Evolutionary conservation across 2,113 vertebrate species (phyloP), one percentile per base, ranked within the genome.

Genomic region (Corythornis cristatus): DNA sequence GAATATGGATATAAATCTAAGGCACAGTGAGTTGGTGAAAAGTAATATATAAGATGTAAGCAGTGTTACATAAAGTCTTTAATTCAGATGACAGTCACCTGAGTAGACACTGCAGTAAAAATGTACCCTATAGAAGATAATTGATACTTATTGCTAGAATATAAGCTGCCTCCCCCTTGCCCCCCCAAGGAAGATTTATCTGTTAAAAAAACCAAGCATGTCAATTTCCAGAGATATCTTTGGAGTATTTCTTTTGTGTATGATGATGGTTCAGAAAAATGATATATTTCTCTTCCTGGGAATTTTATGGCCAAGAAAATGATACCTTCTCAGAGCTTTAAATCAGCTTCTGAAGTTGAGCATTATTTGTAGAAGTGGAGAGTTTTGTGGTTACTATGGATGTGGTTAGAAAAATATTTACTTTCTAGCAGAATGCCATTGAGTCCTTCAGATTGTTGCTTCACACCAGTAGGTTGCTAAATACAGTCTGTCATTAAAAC

Each of bases 371-470:
- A 73, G 33, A 85, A 66, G 84, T 56, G 35, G 48, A 86, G 66
- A 84, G 68, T 92, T 90, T 86, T 89, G 78, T 84, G 86, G 94
- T 96, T 96, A 81, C 93, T 81, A 66, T 96, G 92, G 92, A 76
- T 83, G 45, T 75, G 33, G 81, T 89, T 89, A 67, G 75, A 90
- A 72, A 94, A 95, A 90, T 93, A 88, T 89, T 94, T 93, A 50
- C 93, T 89, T 95, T 95, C 51, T 86, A 77, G 33, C 45, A 64
- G 4, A 26, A 85, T 60, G 29, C 40, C 57, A 83, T 48, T 77
- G 78, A 74, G 89, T 84, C 40, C 51, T 92, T 82, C 58, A 82
- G 31, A 29, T n/a, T 56, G 51, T 60, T 95, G 78, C 84, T 42
- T 93, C 89, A 67, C 40, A 71, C 40, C 40, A 58, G 18, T n/a